Percentiles rank a stretch among this genome's conserved stretches.
These are phyloP conservation scores for Dryobota labecula DNA, from an alignment of 2,888 invertebrate genomes.

Conservation along the genomic window DNA sequence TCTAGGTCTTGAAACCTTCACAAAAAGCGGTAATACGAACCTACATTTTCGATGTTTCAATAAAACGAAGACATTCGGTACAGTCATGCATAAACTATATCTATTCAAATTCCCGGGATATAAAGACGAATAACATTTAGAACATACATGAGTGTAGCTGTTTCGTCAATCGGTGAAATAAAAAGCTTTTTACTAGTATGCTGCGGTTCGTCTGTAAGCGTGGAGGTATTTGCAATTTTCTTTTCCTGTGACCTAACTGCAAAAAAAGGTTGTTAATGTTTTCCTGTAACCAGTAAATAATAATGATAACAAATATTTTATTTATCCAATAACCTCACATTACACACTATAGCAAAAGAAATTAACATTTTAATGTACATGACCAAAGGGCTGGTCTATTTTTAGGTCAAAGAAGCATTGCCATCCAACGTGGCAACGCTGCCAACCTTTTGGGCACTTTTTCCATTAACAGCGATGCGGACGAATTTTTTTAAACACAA, in stretches of 20 bases:
- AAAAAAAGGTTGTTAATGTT: background rate
- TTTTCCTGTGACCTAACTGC: background rate
- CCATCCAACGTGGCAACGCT: no score
- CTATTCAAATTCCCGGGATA: conserved; percentile 34
- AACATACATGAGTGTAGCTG: conserved; percentile 22
- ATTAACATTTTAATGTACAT: background rate
- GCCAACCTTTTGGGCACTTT: no score
- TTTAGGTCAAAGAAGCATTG: no score
- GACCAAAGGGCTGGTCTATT: no score
- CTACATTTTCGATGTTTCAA: conserved; percentile 8
- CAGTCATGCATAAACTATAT: conserved; percentile 22
- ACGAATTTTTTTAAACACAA: no score
- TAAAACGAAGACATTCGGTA: conserved; percentile 11
- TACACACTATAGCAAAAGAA: background rate
- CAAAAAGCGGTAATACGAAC: background rate
- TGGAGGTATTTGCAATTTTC: background rate
- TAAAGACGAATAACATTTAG: conserved; percentile 42
- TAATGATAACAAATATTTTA: no score
- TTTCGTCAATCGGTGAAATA: conserved; percentile 41
- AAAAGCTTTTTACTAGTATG: conserved; percentile 13
- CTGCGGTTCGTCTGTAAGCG: conserved; percentile 22
- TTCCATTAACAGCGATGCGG: no score
- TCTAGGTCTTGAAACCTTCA: background rate
- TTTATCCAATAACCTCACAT: background rate
- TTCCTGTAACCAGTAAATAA: background rate